A percentile compares a stretch with the other conserved stretches of the same genome.
These are phyloP conservation scores for Drosophila basisetae DNA, from an alignment of 2,888 invertebrate species.

Conservation along the genomic window DNA sequence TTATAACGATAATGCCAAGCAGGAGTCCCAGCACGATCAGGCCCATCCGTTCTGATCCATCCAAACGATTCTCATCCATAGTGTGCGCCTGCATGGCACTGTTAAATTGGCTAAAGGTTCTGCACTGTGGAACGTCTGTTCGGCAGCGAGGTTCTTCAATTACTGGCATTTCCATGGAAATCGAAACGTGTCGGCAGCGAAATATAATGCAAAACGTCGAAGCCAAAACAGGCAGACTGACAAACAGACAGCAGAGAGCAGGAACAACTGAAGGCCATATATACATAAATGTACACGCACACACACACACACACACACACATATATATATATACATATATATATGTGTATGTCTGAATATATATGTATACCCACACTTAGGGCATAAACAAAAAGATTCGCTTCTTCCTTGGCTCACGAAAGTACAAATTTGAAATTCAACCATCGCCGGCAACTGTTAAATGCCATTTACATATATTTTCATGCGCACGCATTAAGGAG, in stretches of 20 bases:
- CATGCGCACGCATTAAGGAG: constrained; percentile 6
- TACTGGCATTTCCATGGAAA: constrained; percentile 70
- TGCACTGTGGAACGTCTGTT: constrained; percentile 56
- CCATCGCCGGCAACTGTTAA: constrained; percentile 14
- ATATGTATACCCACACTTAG: background rate
- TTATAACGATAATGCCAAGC: constrained; percentile 27
- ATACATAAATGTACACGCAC: background rate
- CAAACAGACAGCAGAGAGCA: constrained; percentile 1
- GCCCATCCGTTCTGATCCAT: background rate
- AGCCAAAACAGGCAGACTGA: constrained; percentile 21
- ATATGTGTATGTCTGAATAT: background rate
- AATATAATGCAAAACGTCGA: constrained; percentile 15
- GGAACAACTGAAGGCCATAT: constrained; percentile 31
- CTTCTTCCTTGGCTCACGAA: constrained; percentile 32
- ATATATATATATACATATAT: too few relatives aligned
- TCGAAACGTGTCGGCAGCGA: constrained; percentile 59
- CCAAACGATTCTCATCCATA: constrained; percentile 1
- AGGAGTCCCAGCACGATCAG: constrained; percentile 31
- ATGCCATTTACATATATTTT: constrained; percentile 37
- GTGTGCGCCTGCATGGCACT: background rate
- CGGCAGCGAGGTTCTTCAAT: constrained; percentile 57
- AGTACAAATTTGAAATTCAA: constrained; percentile 54
- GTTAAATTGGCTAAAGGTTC: constrained; percentile 4
- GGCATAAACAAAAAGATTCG: constrained; percentile 12
- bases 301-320: background rate